Percentiles rank a stretch among this genome's conserved stretches.
phyloP scores from a whole-genome alignment of 2,888 invertebrate genomes.

The Ellobium chinense region DNA sequence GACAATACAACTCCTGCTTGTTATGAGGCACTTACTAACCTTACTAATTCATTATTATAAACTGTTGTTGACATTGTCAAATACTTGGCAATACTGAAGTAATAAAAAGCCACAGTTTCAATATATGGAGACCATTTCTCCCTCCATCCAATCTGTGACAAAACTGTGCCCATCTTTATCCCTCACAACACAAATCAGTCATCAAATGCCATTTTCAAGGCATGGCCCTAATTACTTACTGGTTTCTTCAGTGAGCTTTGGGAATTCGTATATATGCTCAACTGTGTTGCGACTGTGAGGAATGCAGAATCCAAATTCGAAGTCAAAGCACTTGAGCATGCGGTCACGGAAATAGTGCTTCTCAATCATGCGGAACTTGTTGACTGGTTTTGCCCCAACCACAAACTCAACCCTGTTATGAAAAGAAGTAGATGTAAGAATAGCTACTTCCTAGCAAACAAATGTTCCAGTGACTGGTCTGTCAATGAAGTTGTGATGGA shows the following conservation, averaged over 20 bases:
- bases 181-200: no score
- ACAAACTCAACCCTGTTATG: conserved; percentile 95
- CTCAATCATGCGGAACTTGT: conserved; percentile 98
- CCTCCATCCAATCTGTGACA: no score
- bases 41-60: no score
- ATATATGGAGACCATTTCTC: background rate
- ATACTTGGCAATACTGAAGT: no score
- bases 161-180: no score
- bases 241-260: conserved; percentile 89
- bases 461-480: background rate
- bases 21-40: no score
- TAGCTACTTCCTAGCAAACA: background rate
- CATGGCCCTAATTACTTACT: conserved; percentile 88
- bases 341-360: conserved; percentile 96
- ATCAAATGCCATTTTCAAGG: no score
- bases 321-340: conserved; percentile 97
- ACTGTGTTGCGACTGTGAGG: conserved; percentile 98
- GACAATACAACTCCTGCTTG: no score
- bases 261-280: conserved; percentile 99
- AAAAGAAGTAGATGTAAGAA: no score
- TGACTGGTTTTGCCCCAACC: conserved; percentile 94
- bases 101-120: background rate
- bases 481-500: no score
- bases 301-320: conserved; percentile 99
- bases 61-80: no score